Conservation (phyloP, 2,113 vertebrate species). For the Myotis davidii region DNA sequence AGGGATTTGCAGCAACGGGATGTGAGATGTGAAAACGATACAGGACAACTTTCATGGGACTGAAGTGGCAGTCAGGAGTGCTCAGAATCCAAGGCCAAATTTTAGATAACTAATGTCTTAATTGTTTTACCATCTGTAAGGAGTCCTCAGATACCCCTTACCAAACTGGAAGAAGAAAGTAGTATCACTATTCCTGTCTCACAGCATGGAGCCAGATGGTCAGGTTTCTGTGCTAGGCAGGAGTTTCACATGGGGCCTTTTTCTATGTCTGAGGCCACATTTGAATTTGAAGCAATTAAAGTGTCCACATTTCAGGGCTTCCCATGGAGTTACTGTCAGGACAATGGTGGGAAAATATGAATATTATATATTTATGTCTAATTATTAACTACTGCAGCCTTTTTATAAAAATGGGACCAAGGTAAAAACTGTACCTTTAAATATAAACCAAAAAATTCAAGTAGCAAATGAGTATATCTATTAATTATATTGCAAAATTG, state of each 20-base stretch:
- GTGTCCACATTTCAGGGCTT: neutral
- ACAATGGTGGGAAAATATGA: neutral
- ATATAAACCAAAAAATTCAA: neutral
- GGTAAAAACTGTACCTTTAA: neutral
- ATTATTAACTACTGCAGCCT: neutral
- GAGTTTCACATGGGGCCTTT: neutral
- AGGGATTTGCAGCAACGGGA: neutral
- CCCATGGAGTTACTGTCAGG: neutral
- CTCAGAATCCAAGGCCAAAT: slow-evolving; percentile 1
- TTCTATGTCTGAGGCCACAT: neutral
- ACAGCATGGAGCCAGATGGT: neutral
- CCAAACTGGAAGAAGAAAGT: neutral
- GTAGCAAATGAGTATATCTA: neutral
- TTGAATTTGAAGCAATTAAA: neutral
- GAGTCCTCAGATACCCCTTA: neutral
- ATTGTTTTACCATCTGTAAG: neutral
- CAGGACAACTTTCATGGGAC: neutral
- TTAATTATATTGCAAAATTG: neutral
- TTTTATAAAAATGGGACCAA: neutral
- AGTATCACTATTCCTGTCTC: neutral
- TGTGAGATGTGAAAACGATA: neutral
- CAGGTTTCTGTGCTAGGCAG: neutral
- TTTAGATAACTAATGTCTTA: slow-evolving; percentile 34
- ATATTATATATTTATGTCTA: neutral
- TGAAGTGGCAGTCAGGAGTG: neutral